Evolutionary conservation across 2,888 invertebrate species (phyloP), one percentile per base, ranked within the genome.

Genomic region (Miltochrista miniata): DNA sequence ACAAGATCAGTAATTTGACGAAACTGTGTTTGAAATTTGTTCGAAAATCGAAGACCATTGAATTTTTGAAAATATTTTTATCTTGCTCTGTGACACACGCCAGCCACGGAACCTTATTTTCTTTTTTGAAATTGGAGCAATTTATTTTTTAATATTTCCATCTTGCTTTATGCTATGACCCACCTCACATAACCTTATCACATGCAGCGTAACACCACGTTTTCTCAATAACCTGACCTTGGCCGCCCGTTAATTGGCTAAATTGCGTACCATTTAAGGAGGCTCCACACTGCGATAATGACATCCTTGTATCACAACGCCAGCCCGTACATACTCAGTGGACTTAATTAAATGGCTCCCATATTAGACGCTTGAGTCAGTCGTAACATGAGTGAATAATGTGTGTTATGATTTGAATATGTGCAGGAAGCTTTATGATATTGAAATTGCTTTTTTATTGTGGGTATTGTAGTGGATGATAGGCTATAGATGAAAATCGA

Each of bases 231-330:
- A 76, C 69, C 56, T 57, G 54, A 46, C 36, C 45, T 51, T 64
- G 64, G 74, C 77, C 84, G 81, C 80, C 79, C 79, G 69, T 72
- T 83, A 85, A 83, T 83, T 81, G 83, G 79, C 77, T 89, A 84
- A 90, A 89, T 87, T 81, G 81, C 86, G 56, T 55, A 43, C 90
- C 89, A 73, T 88, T 77, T 88, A 87, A 70, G 88, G 89, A 53
- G 68, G 59, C 66, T 56, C 72, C 74, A 67, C 64, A 72, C 70
- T 57, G 70, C 61, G 65, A 72, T 87, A 87, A 88, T 83, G 84
- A 85, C 80, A 83, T 84, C 86, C 85, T 85, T 74, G 82, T 80
- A 70, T 61, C 73, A 68, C 45, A 47, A 60, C 54, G 61, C 61
- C 62, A 42, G 48, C 68, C 42, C 62, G 51, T 70, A 80, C 81